Evolutionary conservation across 2,113 vertebrate species (phyloP), one percentile per base, ranked within the genome.

Genomic region (Mungos mungo): DNA sequence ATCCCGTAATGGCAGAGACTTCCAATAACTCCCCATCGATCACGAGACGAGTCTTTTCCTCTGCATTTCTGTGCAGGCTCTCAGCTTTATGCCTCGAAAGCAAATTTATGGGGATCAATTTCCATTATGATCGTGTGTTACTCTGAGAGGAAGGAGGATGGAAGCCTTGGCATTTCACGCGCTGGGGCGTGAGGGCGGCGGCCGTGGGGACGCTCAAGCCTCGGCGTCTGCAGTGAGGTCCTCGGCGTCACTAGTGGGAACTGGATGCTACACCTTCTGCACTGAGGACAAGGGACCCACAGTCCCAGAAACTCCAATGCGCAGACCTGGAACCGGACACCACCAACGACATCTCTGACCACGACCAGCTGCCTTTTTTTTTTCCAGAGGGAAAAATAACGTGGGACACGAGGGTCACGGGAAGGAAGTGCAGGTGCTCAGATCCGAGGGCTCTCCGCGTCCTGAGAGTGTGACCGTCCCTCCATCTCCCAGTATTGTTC

Each of bases 161-260:
- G 4, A 38, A 4, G 11, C 35, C n/a, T 25, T 29, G 23, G 15
- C 86, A 21, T 18, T 33, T 21, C 9, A 2, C 7, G 12, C 69
- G 13, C 2, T 33, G 63, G 19, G 25, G 15, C 8, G 2, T 2
- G 29, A 0, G 7, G 5, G 76, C 45, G 12, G 41, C 27, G 38
- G 72, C 0, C 2, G 5, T 2, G 27, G 74, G 41, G 29, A 29
- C 13, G 27, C 3, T 3, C 74, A 31, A 5, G 19, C 76, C 66
- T 29, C 47, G 0, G 21, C 7, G 8, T 25, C 29, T 3, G 52
- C 13, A 1, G 3, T 10, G 52, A 35, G 79, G 12, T 19, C 2
- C 1, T 2, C 77, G 14, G 11, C n/a, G 50, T 33, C 21, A 54
- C 7, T 21, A 0, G 27, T 31, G 68, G 38, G 23, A 29, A 15